Evolutionary conservation across 1,140 invertebrate genomes (phyloP).

Genomic region (Drosophila quadrilineata): DNA sequence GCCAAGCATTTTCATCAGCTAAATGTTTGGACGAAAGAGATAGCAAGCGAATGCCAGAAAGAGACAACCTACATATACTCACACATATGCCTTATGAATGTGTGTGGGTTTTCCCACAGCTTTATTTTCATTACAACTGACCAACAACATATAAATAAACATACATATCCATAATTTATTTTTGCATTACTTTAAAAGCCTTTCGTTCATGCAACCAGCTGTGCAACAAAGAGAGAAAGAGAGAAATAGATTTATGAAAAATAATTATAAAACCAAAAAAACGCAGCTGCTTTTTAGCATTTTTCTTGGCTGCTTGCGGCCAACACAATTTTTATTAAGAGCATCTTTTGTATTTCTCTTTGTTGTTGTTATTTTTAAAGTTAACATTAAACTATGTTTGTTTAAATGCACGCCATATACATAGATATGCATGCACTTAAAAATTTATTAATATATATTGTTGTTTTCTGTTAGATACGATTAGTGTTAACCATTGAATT

Average conservation of each 20-base stretch:
- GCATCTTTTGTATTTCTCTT: no score
- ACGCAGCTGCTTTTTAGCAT: constrained; percentile 52
- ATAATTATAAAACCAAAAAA: no score
- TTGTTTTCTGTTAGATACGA: no score
- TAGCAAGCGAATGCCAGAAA: neutral
- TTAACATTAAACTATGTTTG: constrained; percentile 51
- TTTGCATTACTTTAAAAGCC: constrained; percentile 6
- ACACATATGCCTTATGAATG: neutral
- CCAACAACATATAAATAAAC: no score
- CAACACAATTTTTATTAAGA: constrained; percentile 47
- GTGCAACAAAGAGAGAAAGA: neutral
- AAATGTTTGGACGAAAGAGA: no score
- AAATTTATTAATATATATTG: no score
- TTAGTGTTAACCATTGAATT: constrained; percentile 58
- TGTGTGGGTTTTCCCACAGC: neutral
- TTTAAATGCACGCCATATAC: constrained; percentile 2
- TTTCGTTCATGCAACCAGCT: constrained; percentile 7
- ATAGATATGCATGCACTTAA: no score
- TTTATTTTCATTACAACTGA: neutral
- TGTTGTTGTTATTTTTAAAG: constrained; percentile 44
- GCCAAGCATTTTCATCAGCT: constrained; percentile 8
- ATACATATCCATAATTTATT: constrained; percentile 30
- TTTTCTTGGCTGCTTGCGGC: constrained; percentile 53
- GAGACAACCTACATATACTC: neutral
- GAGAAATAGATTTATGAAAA: no score